A percentile compares a stretch with the other conserved stretches of the same genome.
phyloP scores from a whole-genome alignment of 2,888 invertebrate species.

The Polyommatus icarus region DNA sequence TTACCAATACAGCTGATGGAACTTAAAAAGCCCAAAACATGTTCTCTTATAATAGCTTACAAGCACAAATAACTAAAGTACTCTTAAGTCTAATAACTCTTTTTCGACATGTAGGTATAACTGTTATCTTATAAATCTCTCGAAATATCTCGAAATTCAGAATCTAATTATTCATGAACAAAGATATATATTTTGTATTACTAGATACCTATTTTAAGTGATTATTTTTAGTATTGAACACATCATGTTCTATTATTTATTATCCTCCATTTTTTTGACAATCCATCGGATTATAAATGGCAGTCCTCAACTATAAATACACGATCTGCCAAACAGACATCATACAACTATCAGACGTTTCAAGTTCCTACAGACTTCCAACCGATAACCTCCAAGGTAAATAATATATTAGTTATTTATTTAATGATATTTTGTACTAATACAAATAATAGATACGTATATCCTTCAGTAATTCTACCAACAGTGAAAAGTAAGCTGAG shows the following conservation, averaged over 20 bases:
- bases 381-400: background rate
- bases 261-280: background rate
- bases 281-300: background rate
- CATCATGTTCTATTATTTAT: constrained; percentile 4
- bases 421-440: background rate
- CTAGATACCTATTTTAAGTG: background rate
- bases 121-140: no score
- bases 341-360: background rate
- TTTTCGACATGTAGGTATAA: no score
- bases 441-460: no score
- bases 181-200: background rate
- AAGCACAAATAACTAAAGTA: no score
- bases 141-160: no score
- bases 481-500: no score
- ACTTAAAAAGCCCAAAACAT: no score
- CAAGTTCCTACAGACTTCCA: background rate
- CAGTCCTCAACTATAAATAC: constrained; percentile 1
- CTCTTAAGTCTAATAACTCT: no score
- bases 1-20: no score
- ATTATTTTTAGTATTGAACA: background rate
- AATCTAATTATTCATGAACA: background rate
- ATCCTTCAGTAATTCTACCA: no score
- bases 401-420: background rate
- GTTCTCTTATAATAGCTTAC: no score
- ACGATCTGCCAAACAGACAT: background rate